phyloP scores from a whole-genome alignment of 2,797 vertebrate species.

The Florisuga fusca region DNA sequence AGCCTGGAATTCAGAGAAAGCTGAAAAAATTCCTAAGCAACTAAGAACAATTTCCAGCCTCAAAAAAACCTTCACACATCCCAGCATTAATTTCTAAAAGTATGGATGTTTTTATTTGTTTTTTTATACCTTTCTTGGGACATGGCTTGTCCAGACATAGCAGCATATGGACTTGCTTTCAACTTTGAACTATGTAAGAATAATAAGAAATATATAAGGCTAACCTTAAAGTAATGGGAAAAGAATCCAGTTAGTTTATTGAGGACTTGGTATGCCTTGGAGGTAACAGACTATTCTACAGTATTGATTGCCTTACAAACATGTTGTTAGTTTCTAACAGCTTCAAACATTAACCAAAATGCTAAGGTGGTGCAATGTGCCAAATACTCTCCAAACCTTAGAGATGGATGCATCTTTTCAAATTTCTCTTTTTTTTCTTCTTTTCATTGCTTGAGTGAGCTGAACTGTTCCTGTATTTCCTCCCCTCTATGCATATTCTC shows the following conservation, averaged over 20 bases:
- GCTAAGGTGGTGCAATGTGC: neutral
- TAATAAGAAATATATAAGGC: neutral
- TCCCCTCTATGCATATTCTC: neutral
- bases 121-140: neutral
- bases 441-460: neutral
- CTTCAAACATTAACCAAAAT: neutral
- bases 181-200: neutral
- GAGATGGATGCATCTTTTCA: neutral
- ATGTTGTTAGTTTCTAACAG: neutral
- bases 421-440: neutral
- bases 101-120: neutral
- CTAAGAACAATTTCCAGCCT: constrained; percentile 57
- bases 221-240: neutral
- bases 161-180: neutral
- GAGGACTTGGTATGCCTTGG: neutral
- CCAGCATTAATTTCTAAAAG: constrained; percentile 9
- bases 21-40: constrained; percentile 68
- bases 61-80: neutral
- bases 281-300: neutral
- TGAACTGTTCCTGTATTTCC: neutral
- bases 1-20: constrained; percentile 50
- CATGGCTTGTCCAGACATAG: neutral
- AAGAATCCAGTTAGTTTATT: neutral
- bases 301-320: neutral
- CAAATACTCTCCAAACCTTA: neutral